Evolutionary conservation across 2,888 invertebrate genomes (phyloP), one percentile per base, ranked within the genome.

Genomic region (Caenorhabditis sp.): DNA sequence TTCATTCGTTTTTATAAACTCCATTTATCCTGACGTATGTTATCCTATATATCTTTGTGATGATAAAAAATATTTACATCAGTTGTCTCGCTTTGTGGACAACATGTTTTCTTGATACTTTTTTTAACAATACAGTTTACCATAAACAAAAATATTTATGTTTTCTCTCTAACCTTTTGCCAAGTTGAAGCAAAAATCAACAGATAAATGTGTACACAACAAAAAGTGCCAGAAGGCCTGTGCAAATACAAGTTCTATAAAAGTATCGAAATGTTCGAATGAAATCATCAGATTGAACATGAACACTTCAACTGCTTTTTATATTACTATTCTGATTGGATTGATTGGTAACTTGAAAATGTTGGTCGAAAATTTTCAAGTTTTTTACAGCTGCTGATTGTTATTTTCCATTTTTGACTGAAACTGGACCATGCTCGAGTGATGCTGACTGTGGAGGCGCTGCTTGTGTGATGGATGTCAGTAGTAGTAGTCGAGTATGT

Each of bases 201-300:
- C 43, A 43, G 2, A 14, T 17, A 14, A 43, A 17, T 17, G 12
- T 17, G 17, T 43, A 43, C 12, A 43, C 43, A 43, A 43, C 43
- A 43, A 43, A 43, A 43, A 43, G 12, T 43, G 21, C n/a, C 24
- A 21, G 53, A 23, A 8, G 62, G 66, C 66, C 72, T 72, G 72
- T 53, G 61, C 67, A 72, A 72, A 72, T 62, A 72, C 23, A 58
- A 61, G 57, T 54, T 62, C 51, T 72, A 72, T 72, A 72, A 72
- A 71, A 72, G 26, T 72, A 53, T 61, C 54, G 61, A 37, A 62
- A 67, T 63, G 61, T 72, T 72, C n/a, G 19, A 4, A 57, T 19
- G 21, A 24, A 1, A 24, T 10, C 26, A 55, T 23, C 24, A 55
- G 17, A 1, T 26, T 1, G 6, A 27, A 27, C 31, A 19, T 19